Conservation (phyloP, 1,140 invertebrate genomes). For the Lamellibrachia luymesi region DNA sequence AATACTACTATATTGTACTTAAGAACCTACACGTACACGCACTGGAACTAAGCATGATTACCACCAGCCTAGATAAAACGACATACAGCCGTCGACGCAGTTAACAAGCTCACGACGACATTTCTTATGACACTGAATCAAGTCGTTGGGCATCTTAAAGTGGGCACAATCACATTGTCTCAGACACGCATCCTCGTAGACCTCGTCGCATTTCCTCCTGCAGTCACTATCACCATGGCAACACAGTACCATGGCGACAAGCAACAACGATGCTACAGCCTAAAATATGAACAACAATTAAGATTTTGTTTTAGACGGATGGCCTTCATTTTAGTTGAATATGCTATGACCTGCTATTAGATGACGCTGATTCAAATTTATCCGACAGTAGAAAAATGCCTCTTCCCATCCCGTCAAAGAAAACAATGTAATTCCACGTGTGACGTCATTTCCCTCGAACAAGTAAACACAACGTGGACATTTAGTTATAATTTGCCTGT, state of each 20-base stretch:
- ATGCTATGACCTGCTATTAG: no score
- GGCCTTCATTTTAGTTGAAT: no score
- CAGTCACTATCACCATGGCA: neutral
- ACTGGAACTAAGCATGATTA: neutral
- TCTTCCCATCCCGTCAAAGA: no score
- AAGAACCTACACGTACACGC: no score
- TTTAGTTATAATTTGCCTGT: no score
- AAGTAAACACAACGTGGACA: no score
- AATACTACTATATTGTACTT: no score
- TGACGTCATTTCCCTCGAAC: no score
- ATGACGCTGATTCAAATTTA: no score
- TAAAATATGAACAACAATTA: neutral
- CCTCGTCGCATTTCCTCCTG: neutral
- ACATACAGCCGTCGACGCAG: neutral
- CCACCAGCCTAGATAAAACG: neutral
- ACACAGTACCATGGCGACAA: neutral
- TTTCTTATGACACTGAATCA: neutral
- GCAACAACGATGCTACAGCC: neutral
- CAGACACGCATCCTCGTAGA: neutral
- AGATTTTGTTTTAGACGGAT: neutral
- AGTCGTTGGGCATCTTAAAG: neutral
- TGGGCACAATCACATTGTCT: neutral
- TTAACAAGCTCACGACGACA: neutral
- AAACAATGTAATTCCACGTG: no score
- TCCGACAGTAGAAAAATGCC: no score